Evolutionary conservation across 2,113 vertebrate species (phyloP).

Genomic region (Numenius arquata): DNA sequence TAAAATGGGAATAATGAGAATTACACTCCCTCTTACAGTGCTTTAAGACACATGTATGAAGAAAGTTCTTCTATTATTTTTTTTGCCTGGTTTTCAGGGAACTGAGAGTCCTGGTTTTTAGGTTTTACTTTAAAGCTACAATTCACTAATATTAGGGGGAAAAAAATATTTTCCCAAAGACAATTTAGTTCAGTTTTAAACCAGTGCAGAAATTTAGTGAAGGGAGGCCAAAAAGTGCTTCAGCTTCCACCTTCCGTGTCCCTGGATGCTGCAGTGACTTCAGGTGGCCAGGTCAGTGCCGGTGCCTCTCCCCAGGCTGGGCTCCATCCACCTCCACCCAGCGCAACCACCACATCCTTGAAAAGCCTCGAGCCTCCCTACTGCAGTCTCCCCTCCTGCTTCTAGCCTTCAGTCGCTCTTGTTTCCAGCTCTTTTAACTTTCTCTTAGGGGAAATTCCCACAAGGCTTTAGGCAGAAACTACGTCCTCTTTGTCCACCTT

Average conservation of each 20-base stretch:
- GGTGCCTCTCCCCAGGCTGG: accelerated
- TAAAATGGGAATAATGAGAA: not conserved
- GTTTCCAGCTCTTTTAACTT: not conserved
- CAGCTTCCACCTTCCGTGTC: accelerated
- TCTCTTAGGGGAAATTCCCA: not conserved
- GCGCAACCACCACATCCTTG: not conserved
- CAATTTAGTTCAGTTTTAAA: not conserved
- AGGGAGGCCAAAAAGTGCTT: accelerated
- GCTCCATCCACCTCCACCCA: not conserved
- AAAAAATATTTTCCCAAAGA: not conserved
- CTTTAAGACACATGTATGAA: not conserved
- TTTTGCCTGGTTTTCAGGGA: not conserved
- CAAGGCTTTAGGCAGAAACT: not conserved
- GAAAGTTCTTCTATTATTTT: not conserved
- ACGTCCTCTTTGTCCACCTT: not conserved
- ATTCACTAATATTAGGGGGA: not conserved
- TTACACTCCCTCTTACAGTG: not conserved
- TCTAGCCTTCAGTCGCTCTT: no score
- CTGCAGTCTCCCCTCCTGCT: not conserved
- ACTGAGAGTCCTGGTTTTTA: not conserved
- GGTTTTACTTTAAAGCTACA: not conserved
- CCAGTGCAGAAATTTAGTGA: not conserved
- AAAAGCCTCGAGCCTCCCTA: no score
- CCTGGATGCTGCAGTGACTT: accelerated
- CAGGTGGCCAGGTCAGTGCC: accelerated